Base-by-base conservation (phyloP, 1,140 invertebrate species). In the Diorhabda elongata region DNA sequence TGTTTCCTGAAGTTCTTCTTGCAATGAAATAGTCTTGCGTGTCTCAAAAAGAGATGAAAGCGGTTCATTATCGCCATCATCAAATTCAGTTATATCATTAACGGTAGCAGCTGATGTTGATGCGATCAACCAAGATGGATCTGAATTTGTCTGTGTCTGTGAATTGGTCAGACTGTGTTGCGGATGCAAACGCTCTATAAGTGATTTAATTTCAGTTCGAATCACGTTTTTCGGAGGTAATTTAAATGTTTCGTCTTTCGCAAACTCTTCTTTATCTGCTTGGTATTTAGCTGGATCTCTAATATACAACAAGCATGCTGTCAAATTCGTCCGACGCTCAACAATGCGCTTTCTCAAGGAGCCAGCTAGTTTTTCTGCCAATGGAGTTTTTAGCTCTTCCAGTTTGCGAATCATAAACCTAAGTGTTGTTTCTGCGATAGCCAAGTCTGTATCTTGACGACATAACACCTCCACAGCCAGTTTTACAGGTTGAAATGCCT, bases 311-410 rank as follows among this genome's bases (percentile, higher is more conserved):
- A 65, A 52, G 47, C 44, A 47, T 52, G 45, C 63, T 52, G 63
- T 65, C 43, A 65, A 52, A 52, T 47, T 47, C 11, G 44, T 52
- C 47, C 63, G 45, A 65, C 63, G 63, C 63, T 65, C 44, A 65
- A 56, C 44, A 65, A 52, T 65, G 44, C 63, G 63, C 63, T 65
- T 47, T 52, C 63, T 5, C 44, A 65, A 52, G 26, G 61, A 63
- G 26, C 41, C 26, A 63, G 61, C 61, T 63, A 63, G 26, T 26
- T 26, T 26, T 26, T 66, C 7, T 44, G 45, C 2, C 9, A 44
- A 66, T 41, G 52, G 52, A 62, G 44, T 62, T 62, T 68, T 68
- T 68, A 68, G 47, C 44, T 62, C 66, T 68, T 68, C 44, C 60
- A 68, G 44, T 42, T 68, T 62, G 26, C 60, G 44, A 68, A 68